Evolutionary conservation across 2,888 invertebrate species (phyloP), one percentile per base, ranked within the genome.

Genomic region (Tridacna crocea): DNA sequence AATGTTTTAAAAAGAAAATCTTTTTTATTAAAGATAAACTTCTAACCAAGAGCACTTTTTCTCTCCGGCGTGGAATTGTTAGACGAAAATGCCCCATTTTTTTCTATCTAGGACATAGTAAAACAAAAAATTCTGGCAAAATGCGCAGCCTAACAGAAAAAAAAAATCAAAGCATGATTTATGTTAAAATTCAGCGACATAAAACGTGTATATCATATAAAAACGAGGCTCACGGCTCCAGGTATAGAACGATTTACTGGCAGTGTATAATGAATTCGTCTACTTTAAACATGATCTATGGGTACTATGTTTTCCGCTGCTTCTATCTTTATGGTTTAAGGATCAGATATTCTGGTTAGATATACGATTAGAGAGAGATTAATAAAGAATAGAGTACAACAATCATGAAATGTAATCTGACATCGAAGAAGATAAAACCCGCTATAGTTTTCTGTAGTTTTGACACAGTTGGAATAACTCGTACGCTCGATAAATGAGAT

Each of bases 321-420:
- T 66, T 63, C 24, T 82, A 82, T 82, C 82, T 82, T 76, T 78
- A 82, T 82, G 73, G 72, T 79, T 76, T 70, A 51, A 68, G 76
- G 73, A 76, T 79, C 72, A 72, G 80, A 80, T 80, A 80, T 75
- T 72, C 73, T 65, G 68, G 48, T 65, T 72, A 83, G 83, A 83
- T 83, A 75, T 83, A 83, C 66, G 79, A 83, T 78, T 78, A 75
- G 27, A 60, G 24, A 66, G 8, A 70, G 77, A 77, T 82, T 77
- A 79, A 85, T 85, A 85, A 85, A 85, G 65, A 76, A 83, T 68
- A 73, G 63, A 26, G 80, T 63, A 72, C 78, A 79, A 76, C 77
- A 80, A 68, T 78, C 79, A 72, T 75, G 85, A 85, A 85, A 85
- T 83, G 79, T 83, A 81, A 85, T 68, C 65, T 79, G 85, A 85